Evolutionary conservation across 2,797 vertebrate species (phyloP), one percentile per base, ranked within the genome.

Genomic region (Tympanoctomys barrerae): DNA sequence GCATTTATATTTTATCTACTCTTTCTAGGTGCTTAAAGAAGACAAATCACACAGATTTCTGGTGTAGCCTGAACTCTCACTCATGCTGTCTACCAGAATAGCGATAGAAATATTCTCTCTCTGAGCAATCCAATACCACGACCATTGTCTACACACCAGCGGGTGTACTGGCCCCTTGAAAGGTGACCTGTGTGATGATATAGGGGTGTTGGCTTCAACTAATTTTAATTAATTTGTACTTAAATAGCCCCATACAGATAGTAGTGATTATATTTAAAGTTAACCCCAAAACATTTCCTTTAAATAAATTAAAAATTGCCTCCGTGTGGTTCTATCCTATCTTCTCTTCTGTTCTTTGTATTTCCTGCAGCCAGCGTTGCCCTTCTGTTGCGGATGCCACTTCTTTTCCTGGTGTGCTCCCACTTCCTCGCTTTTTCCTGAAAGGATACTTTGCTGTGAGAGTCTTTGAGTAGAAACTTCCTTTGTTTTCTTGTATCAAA

Each of bases 401-500:
- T 88, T 87, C 26, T 73, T 42, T 26, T 83, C 71, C 12, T 46
- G 28, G 39, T 75, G 39, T 28, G 22, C 12, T 75, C 39, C 71
- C 13, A 28, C 11, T 75, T 75, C 26, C 39, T 14, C 62, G 14
- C n/a, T n/a, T n/a, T 46, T 77, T 71, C 78, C 39, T 39, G 5
- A 80, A 87, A 19, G 28, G 91, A 91, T 71, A 19, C 1, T 75
- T 87, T 78, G 13, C 16, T 95, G 46, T 22, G 59, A 94, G 49
- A 16, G 14, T 57, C 42, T 62, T 87, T 83, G 13, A 6, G 28
- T 73, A 49, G 42, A 79, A 62, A 66, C 16, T 64, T 9, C 66
- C 28, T 94, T 82, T 92, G 68, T 92, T 36, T 42, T 61, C n/a
- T 70, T 87, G 24, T 28, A 14, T 87, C 77, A 96, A 28, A 87